A percentile compares a stretch with the other conserved stretches of the same genome.
phyloP scores from a whole-genome alignment of 2,888 invertebrate genomes.

The Tyria jacobaeae region DNA sequence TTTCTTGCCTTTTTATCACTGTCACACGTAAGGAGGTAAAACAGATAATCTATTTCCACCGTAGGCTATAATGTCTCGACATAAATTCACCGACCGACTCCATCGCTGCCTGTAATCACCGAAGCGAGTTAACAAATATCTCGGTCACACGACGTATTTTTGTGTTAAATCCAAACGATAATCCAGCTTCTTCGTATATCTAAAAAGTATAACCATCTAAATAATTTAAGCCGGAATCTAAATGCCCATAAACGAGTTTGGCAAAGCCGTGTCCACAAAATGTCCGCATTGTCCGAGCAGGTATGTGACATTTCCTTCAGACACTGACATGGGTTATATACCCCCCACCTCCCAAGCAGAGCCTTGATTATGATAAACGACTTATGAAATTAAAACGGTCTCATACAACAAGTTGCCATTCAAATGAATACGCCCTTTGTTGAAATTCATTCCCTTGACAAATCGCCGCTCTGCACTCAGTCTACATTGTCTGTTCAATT shows the following conservation, averaged over 20 bases:
- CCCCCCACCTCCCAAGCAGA: conserved; percentile 46
- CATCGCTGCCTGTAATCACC: conserved; percentile 53
- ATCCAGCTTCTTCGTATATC: conserved; percentile 29
- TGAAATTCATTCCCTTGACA: conserved; percentile 84
- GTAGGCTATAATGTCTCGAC: conserved; percentile 53
- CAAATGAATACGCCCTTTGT: conserved; percentile 84
- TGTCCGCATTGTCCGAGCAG: conserved; percentile 75
- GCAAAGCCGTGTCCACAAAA: conserved; percentile 65
- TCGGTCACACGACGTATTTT: conserved; percentile 51
- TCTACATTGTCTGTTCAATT: conserved; percentile 81
- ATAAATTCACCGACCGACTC: conserved; percentile 51
- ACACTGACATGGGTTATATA: conserved; percentile 83
- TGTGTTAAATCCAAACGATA: conserved; percentile 33
- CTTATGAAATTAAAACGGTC: conserved; percentile 86
- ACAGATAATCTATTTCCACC: conserved; percentile 54
- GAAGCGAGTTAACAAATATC: conserved; percentile 54
- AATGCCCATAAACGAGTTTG: conserved; percentile 51
- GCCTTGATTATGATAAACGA: conserved; percentile 86
- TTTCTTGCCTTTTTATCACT: conserved; percentile 47
- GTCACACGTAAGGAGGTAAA: conserved; percentile 51
- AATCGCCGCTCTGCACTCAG: conserved; percentile 80
- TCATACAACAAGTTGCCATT: conserved; percentile 84
- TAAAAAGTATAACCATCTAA: conserved; percentile 38
- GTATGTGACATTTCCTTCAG: conserved; percentile 82
- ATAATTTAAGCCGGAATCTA: conserved; percentile 50